Percentiles rank a stretch among this genome's conserved stretches.
phyloP scores from a whole-genome alignment of 2,113 vertebrate genomes.

The Misgurnus anguillicaudatus region DNA sequence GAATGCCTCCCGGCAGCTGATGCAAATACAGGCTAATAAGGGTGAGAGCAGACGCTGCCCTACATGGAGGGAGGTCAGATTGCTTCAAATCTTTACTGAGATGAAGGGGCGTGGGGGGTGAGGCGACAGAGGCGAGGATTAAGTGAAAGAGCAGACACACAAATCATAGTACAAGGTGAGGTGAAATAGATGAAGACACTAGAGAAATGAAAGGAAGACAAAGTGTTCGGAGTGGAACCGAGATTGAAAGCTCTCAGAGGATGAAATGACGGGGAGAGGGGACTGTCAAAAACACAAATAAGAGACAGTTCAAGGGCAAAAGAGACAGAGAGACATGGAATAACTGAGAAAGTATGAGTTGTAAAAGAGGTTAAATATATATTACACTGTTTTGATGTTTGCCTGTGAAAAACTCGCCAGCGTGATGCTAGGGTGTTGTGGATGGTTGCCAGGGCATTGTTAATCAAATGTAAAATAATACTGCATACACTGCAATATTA shows the following conservation, averaged over 20 bases:
- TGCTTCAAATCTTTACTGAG: constrained; percentile 20
- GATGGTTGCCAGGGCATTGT: no score
- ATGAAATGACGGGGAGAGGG: constrained; percentile 9
- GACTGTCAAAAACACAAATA: constrained; percentile 21
- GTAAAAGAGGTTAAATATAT: neutral
- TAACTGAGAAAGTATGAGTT: constrained; percentile 25
- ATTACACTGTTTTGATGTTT: no score
- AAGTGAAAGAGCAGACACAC: constrained; percentile 30
- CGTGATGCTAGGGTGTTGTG: no score
- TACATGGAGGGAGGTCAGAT: constrained; percentile 13
- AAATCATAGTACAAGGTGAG: constrained; percentile 24
- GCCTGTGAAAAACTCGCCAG: no score
- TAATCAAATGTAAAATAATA: no score
- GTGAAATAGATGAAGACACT: constrained; percentile 13
- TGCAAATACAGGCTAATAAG: constrained; percentile 15
- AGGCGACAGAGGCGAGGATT: constrained; percentile 19
- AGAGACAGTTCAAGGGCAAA: constrained; percentile 11
- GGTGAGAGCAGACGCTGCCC: constrained; percentile 1
- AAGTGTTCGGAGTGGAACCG: constrained; percentile 4
- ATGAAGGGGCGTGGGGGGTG: neutral
- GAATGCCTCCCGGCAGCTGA: neutral
- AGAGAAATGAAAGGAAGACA: neutral
- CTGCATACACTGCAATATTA: no score
- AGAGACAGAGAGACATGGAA: constrained; percentile 33
- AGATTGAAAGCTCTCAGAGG: constrained; percentile 39